Base-by-base conservation (phyloP, 2,888 invertebrate species). In the Apocheima hispidaria region DNA sequence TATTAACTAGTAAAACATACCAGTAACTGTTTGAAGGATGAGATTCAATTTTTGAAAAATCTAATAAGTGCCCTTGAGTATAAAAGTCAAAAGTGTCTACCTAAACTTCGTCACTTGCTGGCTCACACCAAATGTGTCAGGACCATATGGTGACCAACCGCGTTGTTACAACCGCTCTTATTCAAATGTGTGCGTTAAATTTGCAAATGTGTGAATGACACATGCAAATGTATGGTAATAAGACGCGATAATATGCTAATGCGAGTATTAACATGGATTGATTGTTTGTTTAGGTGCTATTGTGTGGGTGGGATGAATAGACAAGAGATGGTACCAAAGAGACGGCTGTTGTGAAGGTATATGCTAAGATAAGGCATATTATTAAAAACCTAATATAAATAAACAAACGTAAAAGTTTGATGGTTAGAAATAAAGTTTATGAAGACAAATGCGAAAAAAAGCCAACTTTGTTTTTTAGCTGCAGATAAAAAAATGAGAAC, bases 221-320 rank as follows among this genome's bases (percentile, higher is more conserved):
- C 68, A 68, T 74, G 74, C 71, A 74, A 72, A 69, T 64, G 16
- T 65, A 66, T 68, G 71, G 55, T 71, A 74, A 78, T 72, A 55
- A 48, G 67, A 64, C 69, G 68, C 71, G 70, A 68, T 61, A 60
- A 64, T 63, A 72, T 66, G 63, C 61, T 65, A 60, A 65, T 58
- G 10, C n/a, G 16, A 33, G 58, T 59, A 56, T 60, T 60, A 33
- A 50, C 38, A 59, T 43, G 20, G 49, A 50, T 36, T 52, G 58
- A 66, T 68, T 75, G 72, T 73, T 73, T 78, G 70, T 71, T 74
- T 38, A 52, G 41, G 35, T 38, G 50, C 52, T n/a, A 48, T 43
- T 49, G 59, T 57, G 46, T 54, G 28, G 43, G 53, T 54, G 28
- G 21, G 44, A 48, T 52, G 26, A 41, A 26, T 52, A 52, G 33